Evolutionary conservation across 2,797 vertebrate genomes (phyloP).

Genomic region (Macroramphosus scolopax): DNA sequence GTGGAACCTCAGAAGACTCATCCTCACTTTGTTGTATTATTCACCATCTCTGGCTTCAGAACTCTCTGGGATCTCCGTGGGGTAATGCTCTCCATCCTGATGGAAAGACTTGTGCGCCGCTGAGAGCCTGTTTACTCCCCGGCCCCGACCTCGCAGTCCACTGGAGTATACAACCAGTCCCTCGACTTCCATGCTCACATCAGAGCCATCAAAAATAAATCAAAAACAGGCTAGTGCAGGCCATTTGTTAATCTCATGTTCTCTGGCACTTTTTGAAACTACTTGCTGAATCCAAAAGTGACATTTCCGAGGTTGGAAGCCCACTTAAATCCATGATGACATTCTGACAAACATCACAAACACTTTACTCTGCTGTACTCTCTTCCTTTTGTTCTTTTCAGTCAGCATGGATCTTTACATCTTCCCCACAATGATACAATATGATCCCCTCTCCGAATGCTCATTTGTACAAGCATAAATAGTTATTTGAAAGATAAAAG

Average conservation of each 20-base stretch:
- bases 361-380: slow-evolving; percentile 4
- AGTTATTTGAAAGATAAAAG: slow-evolving; percentile 82
- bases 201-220: slow-evolving; percentile 68
- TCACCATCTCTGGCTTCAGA: slow-evolving; percentile 81
- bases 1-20: slow-evolving; percentile 77
- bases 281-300: slow-evolving; percentile 36
- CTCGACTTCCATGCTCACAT: slow-evolving; percentile 54
- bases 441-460: slow-evolving; percentile 57
- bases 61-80: slow-evolving; percentile 74
- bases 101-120: slow-evolving; percentile 63
- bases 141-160: slow-evolving; percentile 27
- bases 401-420: slow-evolving; percentile 42
- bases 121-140: slow-evolving; percentile 66
- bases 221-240: slow-evolving; percentile 53
- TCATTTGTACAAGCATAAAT: slow-evolving; percentile 80
- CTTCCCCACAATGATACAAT: slow-evolving; percentile 39
- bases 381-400: slow-evolving; percentile 45
- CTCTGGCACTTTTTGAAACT: slow-evolving; percentile 41
- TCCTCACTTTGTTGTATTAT: slow-evolving; percentile 87
- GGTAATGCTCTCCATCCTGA: slow-evolving; percentile 64
- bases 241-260: slow-evolving; percentile 69
- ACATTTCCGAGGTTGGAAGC: slow-evolving; percentile 31
- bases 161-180: slow-evolving; percentile 54
- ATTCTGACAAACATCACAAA: slow-evolving; percentile 37
- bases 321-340: slow-evolving; percentile 37